A percentile compares a stretch with the other conserved stretches of the same genome.
phyloP scores from a whole-genome alignment of 1,140 invertebrate species.

The Pectinophora gossypiella region DNA sequence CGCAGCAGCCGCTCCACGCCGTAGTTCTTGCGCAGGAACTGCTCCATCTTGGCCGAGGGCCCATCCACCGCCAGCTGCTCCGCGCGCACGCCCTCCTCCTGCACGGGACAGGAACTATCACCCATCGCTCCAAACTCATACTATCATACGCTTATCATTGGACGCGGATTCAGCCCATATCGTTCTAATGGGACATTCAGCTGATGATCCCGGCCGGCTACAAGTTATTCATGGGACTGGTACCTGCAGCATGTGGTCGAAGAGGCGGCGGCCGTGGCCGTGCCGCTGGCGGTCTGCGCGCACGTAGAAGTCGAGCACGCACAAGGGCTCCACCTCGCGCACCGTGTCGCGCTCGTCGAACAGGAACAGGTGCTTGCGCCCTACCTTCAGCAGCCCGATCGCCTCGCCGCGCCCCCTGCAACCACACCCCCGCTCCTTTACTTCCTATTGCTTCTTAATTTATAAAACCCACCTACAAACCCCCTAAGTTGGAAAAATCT shows the following conservation, averaged over 20 bases:
- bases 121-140: too few species aligned
- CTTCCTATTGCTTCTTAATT: too few species aligned
- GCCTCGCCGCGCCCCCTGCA: slow-evolving; percentile 79
- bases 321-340: slow-evolving; percentile 84
- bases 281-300: slow-evolving; percentile 86
- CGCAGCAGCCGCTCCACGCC: slow-evolving; percentile 42
- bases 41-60: slow-evolving; percentile 90
- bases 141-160: too few species aligned
- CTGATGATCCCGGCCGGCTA: too few species aligned
- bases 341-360: slow-evolving; percentile 83
- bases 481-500: too few species aligned
- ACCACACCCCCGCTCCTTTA: too few species aligned
- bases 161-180: too few species aligned
- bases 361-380: slow-evolving; percentile 89
- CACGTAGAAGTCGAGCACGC: slow-evolving; percentile 92
- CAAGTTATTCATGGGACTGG: too few species aligned
- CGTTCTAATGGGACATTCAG: too few species aligned
- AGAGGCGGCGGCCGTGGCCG: slow-evolving; percentile 85
- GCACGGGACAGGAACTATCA: too few species aligned
- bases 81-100: slow-evolving; percentile 81
- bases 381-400: slow-evolving; percentile 89
- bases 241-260: slow-evolving; percentile 84
- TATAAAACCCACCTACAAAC: too few species aligned
- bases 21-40: slow-evolving; percentile 91
- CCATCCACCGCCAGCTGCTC: slow-evolving; percentile 91